Base-by-base conservation (phyloP, 2,888 invertebrate species). In the Helicoverpa assulta region DNA sequence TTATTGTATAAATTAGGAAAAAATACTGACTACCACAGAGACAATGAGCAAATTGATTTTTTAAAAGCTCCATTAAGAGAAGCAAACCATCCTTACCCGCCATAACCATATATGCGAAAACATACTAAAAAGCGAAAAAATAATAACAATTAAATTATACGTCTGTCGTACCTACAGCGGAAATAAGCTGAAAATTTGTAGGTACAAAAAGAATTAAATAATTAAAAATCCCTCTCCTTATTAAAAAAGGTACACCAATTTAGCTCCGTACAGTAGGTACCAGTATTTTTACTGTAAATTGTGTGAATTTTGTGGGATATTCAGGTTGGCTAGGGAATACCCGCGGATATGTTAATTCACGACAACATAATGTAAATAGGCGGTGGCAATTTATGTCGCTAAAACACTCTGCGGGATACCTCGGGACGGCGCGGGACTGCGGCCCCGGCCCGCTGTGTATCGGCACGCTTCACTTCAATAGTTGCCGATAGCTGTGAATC, bases 311-410 rank as follows among this genome's bases (percentile, higher is more conserved):
- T 82, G 83, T 81, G 73, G 84, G 85, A 90, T 90, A 93, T 91
- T 89, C 89, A 87, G 90, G 91, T 88, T 86, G 88, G 86, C 92
- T 83, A 78, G 94, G 94, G 94, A 94, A 93, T 92, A 91, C 90
- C 92, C 92, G 84, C 84, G 88, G 88, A 91, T 94, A 94, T 94
- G 94, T 93, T 94, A 94, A 94, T 94, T 92, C 90, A 87, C 88
- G 90, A 87, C 89, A 87, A 79, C 86, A 86, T 91, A 93, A 93
- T 94, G 93, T 93, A 94, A 94, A 94, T 92, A 92, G 91, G 90
- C 87, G 85, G 86, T 84, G 87, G 90, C 90, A 93, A 93, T 94
- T 93, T 94, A 94, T 94, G 93, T 93, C 92, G 90, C 90, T 91
- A 90, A 90, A 92, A 91, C 88, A 91, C 90, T 91, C 90, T 85